Evolutionary conservation across 1,140 invertebrate genomes (phyloP).

Genomic region (Drosophila suzukii): DNA sequence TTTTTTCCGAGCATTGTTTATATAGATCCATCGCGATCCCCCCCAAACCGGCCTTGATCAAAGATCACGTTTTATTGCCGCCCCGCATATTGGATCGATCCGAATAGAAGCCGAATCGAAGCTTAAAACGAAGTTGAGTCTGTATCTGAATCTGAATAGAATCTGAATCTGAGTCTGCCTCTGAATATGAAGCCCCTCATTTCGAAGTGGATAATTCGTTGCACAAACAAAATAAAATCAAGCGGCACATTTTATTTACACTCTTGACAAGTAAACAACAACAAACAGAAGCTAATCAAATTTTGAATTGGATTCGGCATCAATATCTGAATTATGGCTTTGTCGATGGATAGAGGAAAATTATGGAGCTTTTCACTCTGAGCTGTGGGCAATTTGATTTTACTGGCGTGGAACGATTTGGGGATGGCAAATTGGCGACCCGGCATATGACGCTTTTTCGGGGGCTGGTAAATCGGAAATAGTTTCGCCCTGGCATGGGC

Average conservation of each 20-base stretch:
- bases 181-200: neutral
- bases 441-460: neutral
- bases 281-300: constrained; percentile 20
- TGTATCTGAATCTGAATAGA: neutral
- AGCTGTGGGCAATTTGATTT: neutral
- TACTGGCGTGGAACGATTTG: neutral
- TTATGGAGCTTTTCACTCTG: neutral
- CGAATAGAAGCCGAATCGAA: neutral
- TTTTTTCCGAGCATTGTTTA: constrained; percentile 18
- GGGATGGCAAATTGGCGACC: neutral
- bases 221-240: constrained; percentile 26
- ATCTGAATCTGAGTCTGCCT: too few relatives aligned
- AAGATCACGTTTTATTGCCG: constrained; percentile 34
- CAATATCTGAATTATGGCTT: constrained; percentile 24
- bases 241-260: constrained; percentile 34
- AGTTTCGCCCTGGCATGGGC: constrained; percentile 1
- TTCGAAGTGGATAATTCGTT: constrained; percentile 27
- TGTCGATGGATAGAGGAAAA: constrained; percentile 1
- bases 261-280: constrained; percentile 39
- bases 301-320: neutral
- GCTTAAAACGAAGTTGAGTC: neutral
- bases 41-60: constrained; percentile 10
- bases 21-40: constrained; percentile 9
- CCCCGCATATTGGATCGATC: neutral
- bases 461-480: constrained; percentile 13